Conservation (phyloP, 1,140 invertebrate genomes). For the Trinorchestia longiramus region DNA sequence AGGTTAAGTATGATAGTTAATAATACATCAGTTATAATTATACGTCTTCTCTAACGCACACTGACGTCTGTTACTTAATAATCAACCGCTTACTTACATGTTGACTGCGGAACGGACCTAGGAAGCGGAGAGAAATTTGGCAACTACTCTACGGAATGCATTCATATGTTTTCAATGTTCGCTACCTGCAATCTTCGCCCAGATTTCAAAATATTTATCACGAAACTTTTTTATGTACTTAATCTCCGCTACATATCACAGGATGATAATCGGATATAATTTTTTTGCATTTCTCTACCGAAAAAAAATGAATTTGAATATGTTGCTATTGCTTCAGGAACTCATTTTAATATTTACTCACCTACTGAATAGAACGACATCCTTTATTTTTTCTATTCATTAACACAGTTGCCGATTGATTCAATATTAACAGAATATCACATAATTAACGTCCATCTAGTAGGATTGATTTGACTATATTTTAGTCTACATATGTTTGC, state of each 20-base stretch:
- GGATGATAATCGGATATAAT: not conserved
- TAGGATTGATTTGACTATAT: too few relatives aligned
- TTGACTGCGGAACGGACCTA: not conserved
- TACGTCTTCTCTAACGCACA: not conserved
- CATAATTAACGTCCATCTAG: too few relatives aligned
- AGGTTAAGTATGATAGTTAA: not conserved
- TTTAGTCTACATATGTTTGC: too few relatives aligned
- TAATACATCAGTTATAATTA: not conserved
- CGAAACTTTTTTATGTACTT: not conserved
- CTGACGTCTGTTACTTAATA: not conserved
- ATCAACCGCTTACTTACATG: not conserved
- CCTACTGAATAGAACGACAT: too few relatives aligned
- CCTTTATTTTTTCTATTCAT: too few relatives aligned
- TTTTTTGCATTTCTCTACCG: not conserved
- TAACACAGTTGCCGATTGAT: too few relatives aligned
- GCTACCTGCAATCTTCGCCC: not conserved
- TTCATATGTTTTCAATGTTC: not conserved
- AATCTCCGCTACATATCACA: not conserved
- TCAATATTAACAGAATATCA: too few relatives aligned
- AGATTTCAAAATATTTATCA: not conserved
- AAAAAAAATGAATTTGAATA: not conserved
- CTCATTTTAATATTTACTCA: too few relatives aligned
- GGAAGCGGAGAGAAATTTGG: not conserved
- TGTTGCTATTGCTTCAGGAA: not conserved
- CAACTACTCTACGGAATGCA: not conserved